Percentiles rank a stretch among this genome's conserved stretches.
phyloP scores from a whole-genome alignment of 2,888 invertebrate species.

The Chrysolina americana region DNA sequence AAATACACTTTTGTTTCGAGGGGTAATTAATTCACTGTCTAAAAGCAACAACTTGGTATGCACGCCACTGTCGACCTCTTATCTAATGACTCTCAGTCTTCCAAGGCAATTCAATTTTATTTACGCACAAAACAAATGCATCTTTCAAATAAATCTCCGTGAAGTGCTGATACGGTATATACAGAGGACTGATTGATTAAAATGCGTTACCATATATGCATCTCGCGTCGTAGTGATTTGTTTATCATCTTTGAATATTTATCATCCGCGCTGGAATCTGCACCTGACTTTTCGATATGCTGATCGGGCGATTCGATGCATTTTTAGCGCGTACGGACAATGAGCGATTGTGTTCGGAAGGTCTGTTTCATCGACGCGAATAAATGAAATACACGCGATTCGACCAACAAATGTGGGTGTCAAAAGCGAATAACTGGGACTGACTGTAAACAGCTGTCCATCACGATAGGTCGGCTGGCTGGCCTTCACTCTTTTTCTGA shows the following conservation, averaged over 20 bases:
- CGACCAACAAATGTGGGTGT: conserved; percentile 13
- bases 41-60: neutral
- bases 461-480: neutral
- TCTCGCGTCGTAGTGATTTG: conserved; percentile 27
- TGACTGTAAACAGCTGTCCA: neutral
- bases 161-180: conserved; percentile 41
- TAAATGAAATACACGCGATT: neutral
- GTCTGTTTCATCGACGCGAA: conserved; percentile 11
- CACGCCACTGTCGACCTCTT: conserved; percentile 14
- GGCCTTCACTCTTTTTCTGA: neutral
- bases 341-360: conserved; percentile 16
- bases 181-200: conserved; percentile 30
- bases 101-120: conserved; percentile 8
- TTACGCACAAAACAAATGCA: conserved; percentile 22
- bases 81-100: conserved; percentile 8
- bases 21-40: too few species aligned
- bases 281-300: conserved; percentile 29
- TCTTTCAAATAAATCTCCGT: conserved; percentile 37
- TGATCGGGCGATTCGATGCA: conserved; percentile 7
- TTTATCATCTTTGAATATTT: conserved; percentile 30
- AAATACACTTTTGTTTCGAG: too few species aligned
- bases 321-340: conserved; percentile 10
- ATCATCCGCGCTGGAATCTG: conserved; percentile 15
- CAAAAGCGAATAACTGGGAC: neutral
- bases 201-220: conserved; percentile 25